Evolutionary conservation across 1,140 invertebrate species (phyloP), one percentile per base, ranked within the genome.

Genomic region (Drosophila willistoni): DNA sequence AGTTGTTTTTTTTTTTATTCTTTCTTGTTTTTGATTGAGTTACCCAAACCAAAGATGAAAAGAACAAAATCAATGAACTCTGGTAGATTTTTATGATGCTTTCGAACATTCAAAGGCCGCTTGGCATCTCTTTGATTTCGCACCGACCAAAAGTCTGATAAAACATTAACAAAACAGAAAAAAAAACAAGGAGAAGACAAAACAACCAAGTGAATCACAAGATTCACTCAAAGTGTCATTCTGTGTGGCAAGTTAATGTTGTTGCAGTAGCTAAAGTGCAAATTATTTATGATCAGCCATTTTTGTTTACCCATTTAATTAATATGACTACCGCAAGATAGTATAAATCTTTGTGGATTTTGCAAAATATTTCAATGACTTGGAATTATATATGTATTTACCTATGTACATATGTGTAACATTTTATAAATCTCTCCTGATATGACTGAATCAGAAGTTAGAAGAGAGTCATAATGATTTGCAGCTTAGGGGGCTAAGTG

Each of bases 61-160:
- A 89, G 54, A 71, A 42, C 63, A 64, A 79, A 89, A 89, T 89
- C 84, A 89, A 89, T 89, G 84, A 89, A 89, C 84, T 89, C 81
- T 71, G 68, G 41, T 63, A 54, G 60, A 77, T 73, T 86, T 29
- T 86, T 86, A 86, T 86, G 83, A 80, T 75, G 84, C 84, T 89
- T 81, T 89, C 77, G 84, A 65, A 17, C 44, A 54, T 33, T 57
- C n/a, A 39, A 56, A 25, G 65, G 64, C 69, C 39, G 68, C 56
- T 25, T 71, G 17, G 55, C 13, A 51, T 73, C 81, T 78, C 83
- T 87, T 87, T 87, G 84, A 87, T 87, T 89, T 83, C 61, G 64
- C 81, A 87, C 84, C 84, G 84, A 79, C 73, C 68, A 39, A 67
- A 41, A 22, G 17, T 51, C 44, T 51, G 44, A 51, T 51, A 51